Evolutionary conservation across 92 coral and sea anemone genomes (phyloP), one percentile per base, ranked within the genome.

Genomic region (Palythoa grandiflora): DNA sequence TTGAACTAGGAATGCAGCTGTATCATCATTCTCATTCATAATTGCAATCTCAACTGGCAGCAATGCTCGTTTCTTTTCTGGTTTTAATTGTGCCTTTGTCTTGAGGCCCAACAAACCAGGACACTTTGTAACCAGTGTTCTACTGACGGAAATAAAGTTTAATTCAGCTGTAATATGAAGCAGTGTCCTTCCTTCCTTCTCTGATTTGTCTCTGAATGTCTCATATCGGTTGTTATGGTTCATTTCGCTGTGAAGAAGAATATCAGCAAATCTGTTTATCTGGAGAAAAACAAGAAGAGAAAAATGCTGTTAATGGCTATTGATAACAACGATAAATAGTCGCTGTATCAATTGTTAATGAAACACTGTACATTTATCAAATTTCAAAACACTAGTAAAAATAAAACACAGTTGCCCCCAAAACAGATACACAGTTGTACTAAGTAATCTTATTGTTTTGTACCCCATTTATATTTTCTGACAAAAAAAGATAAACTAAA

Each of bases 91-190:
- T 40, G 96, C 96, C 73, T 91, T 89, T 66, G 98, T 93, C 78
- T 94, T 94, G 51, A 94, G 87, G 16, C 90, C 94, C 57, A 94
- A 68, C 54, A 94, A 73, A 6, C 98, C 98, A n/a, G 98, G 98
- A 77, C 98, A 94, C 28, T 83, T 91, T 78, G 87, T 89, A 16
- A 91, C 92, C 21, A 94, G 75, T 19, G 96, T 91, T 77, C 86
- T 87, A n/a, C 96, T 94, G 72, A 94, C 90, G 74, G 92, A 88
- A 50, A 90, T 55, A 87, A 94, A 94, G 81, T 83, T 90, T 21
- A 87, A 85, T 59, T 93, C 93, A 19, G 98, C 98, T 10, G 92
- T 93, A 87, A 93, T 93, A 81, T 94, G 98, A 35, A 94, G 84
- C 57, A 94, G 87, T 12, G 93, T 92, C 78, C 84, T 87, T 17